Conservation (phyloP, 2,113 vertebrate species). For the Osmerus mordax region DNA sequence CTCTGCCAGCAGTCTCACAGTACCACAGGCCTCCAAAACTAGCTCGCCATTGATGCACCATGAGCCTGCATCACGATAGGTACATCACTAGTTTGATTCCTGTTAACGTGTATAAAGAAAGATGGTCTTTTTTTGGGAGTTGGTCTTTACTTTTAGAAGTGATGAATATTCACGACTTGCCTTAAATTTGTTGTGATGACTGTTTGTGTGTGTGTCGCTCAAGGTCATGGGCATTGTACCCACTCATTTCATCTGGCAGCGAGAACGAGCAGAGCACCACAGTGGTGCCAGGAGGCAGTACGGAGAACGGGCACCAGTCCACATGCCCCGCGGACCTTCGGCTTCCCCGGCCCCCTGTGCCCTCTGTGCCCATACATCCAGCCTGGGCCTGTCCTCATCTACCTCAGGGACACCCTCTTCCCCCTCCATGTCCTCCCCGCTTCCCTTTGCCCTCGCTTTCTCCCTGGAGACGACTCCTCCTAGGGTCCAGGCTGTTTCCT, state of each 20-base stretch:
- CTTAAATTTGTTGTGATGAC: not conserved
- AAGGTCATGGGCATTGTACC: constrained; percentile 95
- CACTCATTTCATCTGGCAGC: constrained; percentile 86
- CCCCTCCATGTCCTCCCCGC: not conserved
- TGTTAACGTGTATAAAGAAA: too few species aligned
- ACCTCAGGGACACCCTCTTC: not conserved
- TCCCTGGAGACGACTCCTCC: constrained; percentile 49
- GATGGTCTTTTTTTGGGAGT: too few species aligned
- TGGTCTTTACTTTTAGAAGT: too few species aligned
- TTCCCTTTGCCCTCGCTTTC: constrained; percentile 5
- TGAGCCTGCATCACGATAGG: too few species aligned
- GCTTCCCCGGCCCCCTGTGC: constrained; percentile 77
- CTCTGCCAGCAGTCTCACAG: not conserved
- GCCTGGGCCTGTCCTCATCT: constrained; percentile 12
- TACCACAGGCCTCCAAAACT: not conserved
- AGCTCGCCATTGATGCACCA: too few species aligned
- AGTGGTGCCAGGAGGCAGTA: constrained; percentile 84
- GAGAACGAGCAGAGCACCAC: constrained; percentile 82
- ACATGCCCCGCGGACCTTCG: constrained; percentile 76
- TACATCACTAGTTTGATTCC: too few species aligned
- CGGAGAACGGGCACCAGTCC: constrained; percentile 28
- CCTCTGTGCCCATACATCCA: constrained; percentile 70
- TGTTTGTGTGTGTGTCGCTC: not conserved
- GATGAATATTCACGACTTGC: too few species aligned
- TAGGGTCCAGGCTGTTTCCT: not conserved